These are phyloP conservation scores for Leontopithecus rosalia DNA, from an alignment of 2,797 vertebrate species.

Conservation along the genomic window DNA sequence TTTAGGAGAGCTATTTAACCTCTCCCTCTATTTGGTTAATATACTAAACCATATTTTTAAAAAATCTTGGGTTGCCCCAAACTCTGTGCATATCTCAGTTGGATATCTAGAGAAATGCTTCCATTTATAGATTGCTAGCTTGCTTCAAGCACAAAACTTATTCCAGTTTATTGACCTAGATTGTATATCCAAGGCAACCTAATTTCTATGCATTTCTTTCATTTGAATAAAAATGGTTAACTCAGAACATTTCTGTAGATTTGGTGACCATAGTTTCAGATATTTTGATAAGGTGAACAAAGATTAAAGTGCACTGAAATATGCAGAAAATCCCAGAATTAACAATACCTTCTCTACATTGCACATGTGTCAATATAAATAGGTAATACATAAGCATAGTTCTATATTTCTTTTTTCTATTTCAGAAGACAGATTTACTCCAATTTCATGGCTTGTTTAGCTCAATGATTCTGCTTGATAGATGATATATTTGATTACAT, in stretches of 20 bases:
- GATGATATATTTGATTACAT: constrained; percentile 48
- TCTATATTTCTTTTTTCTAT: constrained; percentile 41
- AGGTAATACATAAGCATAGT: background rate
- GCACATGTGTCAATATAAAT: background rate
- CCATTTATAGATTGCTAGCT: background rate
- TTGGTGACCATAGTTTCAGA: background rate
- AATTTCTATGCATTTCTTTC: background rate
- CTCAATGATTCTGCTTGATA: constrained; percentile 28
- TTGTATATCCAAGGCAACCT: background rate
- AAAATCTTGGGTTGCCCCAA: background rate
- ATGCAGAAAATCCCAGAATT: background rate
- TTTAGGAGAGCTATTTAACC: background rate
- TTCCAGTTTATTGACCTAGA: background rate
- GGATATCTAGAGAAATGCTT: background rate
- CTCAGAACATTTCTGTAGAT: background rate
- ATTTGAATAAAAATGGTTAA: constrained; percentile 1
- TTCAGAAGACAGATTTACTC: constrained; percentile 55
- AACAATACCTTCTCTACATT: background rate
- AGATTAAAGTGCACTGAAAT: constrained; percentile 19
- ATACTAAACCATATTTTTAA: background rate
- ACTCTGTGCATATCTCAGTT: background rate
- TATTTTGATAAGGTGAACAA: background rate
- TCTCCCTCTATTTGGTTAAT: background rate
- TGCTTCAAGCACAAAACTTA: background rate
- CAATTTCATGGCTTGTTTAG: constrained; percentile 51